A percentile compares a stretch with the other conserved stretches of the same genome.
Evolutionary conservation across 2,113 vertebrate species (phyloP).

Genomic region (Lycocorax pyrrhopterus): DNA sequence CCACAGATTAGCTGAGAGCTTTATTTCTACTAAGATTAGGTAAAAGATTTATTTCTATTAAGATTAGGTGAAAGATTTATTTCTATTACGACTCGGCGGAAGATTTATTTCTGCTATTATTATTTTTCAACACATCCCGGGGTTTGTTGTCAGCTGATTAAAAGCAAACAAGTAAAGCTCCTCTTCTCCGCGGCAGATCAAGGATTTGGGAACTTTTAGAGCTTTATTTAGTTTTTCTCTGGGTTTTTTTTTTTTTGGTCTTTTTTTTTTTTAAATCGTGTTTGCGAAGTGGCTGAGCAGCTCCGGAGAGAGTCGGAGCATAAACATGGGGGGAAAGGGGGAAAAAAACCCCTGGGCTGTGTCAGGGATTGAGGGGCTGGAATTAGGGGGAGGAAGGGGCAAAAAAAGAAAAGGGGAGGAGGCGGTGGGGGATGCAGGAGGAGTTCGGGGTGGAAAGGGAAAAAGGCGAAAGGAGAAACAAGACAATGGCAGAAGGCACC

Average conservation of each 20-base stretch:
- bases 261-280: neutral
- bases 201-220: slow-evolving; percentile 35
- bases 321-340: neutral
- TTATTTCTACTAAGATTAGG: neutral
- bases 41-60: neutral
- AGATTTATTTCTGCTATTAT: neutral
- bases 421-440: neutral
- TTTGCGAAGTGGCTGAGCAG: slow-evolving; percentile 32
- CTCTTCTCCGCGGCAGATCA: neutral
- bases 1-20: neutral
- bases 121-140: neutral
- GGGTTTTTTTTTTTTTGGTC: neutral
- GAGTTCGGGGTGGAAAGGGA: slow-evolving; percentile 33
- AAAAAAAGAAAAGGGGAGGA: neutral
- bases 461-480: slow-evolving; percentile 53
- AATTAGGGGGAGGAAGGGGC: neutral
- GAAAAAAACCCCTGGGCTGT: fast-evolving
- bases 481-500: slow-evolving; percentile 69
- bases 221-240: neutral
- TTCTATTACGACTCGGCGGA: neutral
- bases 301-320: neutral
- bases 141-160: slow-evolving; percentile 35
- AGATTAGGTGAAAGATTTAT: neutral
- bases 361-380: neutral
- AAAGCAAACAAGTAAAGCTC: slow-evolving; percentile 56